These are phyloP conservation scores for Drosophila sproati DNA, from an alignment of 1,140 invertebrate genomes.

Conservation along the genomic window DNA sequence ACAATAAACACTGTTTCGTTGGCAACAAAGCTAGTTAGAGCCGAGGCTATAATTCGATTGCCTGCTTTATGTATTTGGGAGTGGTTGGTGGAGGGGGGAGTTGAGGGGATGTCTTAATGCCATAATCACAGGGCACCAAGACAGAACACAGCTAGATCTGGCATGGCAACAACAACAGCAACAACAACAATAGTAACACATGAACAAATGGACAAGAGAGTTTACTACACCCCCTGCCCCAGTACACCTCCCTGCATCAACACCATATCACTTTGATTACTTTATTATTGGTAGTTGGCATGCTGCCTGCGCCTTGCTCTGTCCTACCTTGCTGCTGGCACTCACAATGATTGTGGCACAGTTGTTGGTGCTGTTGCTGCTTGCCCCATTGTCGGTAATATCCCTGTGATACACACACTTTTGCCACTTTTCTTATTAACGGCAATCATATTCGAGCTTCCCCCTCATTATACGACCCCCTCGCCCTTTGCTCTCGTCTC, in stretches of 20 bases:
- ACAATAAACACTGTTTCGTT: slow-evolving; percentile 5
- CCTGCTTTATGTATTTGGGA: slow-evolving; percentile 18
- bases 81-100: neutral
- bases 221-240: too few species aligned
- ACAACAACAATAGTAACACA: neutral
- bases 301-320: slow-evolving; percentile 26
- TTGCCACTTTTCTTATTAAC: slow-evolving; percentile 77
- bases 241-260: slow-evolving; percentile 47
- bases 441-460: slow-evolving; percentile 64
- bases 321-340: slow-evolving; percentile 35
- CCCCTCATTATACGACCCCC: slow-evolving; percentile 34
- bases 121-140: slow-evolving; percentile 58
- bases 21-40: slow-evolving; percentile 30
- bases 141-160: slow-evolving; percentile 39
- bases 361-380: slow-evolving; percentile 6
- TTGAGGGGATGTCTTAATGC: slow-evolving; percentile 60
- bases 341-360: slow-evolving; percentile 57
- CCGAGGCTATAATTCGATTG: slow-evolving; percentile 68
- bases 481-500: neutral
- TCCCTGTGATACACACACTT: slow-evolving; percentile 36
- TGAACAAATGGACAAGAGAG: neutral
- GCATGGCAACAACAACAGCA: slow-evolving; percentile 69
- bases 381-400: slow-evolving; percentile 29
- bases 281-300: slow-evolving; percentile 75
- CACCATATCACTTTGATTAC: slow-evolving; percentile 81